Conservation (phyloP, 2,113 vertebrate species). For the Anolis sagrei region DNA sequence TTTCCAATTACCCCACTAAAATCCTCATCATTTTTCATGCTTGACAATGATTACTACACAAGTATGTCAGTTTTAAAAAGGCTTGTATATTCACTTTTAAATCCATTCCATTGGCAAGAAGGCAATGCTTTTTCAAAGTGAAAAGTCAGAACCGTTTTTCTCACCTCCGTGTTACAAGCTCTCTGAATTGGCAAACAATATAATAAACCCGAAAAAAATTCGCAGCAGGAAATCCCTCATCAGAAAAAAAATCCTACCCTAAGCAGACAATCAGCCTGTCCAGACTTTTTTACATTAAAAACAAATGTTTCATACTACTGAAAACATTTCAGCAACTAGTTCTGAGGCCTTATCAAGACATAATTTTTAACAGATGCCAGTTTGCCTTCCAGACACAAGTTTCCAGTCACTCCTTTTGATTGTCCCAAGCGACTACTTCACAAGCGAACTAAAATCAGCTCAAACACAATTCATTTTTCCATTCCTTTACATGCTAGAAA, state of each 20-base stretch:
- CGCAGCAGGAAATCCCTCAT: slow-evolving; percentile 70
- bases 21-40: slow-evolving; percentile 13
- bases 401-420: slow-evolving; percentile 63
- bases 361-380: slow-evolving; percentile 79
- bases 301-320: slow-evolving; percentile 73
- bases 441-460: slow-evolving; percentile 72
- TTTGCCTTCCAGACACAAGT: slow-evolving; percentile 68
- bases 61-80: background rate
- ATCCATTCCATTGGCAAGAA: background rate
- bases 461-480: slow-evolving; percentile 73
- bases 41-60: slow-evolving; percentile 14
- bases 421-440: slow-evolving; percentile 66
- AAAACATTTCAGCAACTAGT: slow-evolving; percentile 72
- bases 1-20: background rate
- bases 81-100: background rate
- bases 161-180: slow-evolving; percentile 51
- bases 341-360: slow-evolving; percentile 72
- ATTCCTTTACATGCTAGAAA: slow-evolving; percentile 67
- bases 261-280: slow-evolving; percentile 65
- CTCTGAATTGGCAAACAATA: slow-evolving; percentile 60
- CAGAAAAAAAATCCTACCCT: slow-evolving; percentile 45
- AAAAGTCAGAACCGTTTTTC: slow-evolving; percentile 62
- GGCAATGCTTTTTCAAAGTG: slow-evolving; percentile 50
- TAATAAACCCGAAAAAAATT: slow-evolving; percentile 67
- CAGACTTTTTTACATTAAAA: slow-evolving; percentile 76